Base-by-base conservation (phyloP, 2,888 invertebrate genomes). In the Drosophila nr. perissopoda region DNA sequence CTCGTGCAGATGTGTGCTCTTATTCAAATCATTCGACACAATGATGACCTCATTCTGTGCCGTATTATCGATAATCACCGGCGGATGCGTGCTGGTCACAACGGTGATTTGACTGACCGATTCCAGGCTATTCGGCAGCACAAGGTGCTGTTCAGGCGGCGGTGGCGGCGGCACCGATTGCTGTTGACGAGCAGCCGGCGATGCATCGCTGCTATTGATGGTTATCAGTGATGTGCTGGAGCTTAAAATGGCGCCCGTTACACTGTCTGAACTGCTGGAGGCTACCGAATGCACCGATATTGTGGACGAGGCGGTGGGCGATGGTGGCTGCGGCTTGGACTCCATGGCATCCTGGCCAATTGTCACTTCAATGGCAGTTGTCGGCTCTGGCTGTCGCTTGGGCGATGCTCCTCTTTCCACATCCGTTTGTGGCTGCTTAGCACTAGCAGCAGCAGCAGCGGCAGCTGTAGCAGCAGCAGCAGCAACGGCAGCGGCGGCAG, bases 101-200 rank as follows among this genome's bases (percentile, higher is more conserved):
- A 97, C 97, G 1, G 97, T 97, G 69, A 97, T 96, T 89, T 96
- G 96, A 64, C 96, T 96, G 58, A 96, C 95, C 42, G 96, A 95
- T 2, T 96, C 96, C 80, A 97, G 93, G 85, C 96, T 96, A 93
- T 97, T 97, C n/a, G 95, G 95, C 71, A 94, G 93, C 90, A 95
- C 95, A 52, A 94, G 65, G 49, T 94, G 84, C 53, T 89, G 91
- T 31, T 78, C 80, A 27, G 82, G 80, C n/a, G 82, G 80, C 18
- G 75, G 80, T 48, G 80, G 77, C 5, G 92, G 93, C 18, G 73
- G 62, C 10, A 80, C 72, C 11, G 84, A 57, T 59, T 58, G 83
- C 51, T 76, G 74, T 16, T 93, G 93, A 45, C 82, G 83, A 40
- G 74, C 58, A 42, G 76, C 68, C 6, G 89, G 78, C 10, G 91